A percentile compares a stretch with the other conserved stretches of the same genome.
Evolutionary conservation across 2,113 vertebrate species (phyloP).

Genomic region (Amblyornis subalaris): DNA sequence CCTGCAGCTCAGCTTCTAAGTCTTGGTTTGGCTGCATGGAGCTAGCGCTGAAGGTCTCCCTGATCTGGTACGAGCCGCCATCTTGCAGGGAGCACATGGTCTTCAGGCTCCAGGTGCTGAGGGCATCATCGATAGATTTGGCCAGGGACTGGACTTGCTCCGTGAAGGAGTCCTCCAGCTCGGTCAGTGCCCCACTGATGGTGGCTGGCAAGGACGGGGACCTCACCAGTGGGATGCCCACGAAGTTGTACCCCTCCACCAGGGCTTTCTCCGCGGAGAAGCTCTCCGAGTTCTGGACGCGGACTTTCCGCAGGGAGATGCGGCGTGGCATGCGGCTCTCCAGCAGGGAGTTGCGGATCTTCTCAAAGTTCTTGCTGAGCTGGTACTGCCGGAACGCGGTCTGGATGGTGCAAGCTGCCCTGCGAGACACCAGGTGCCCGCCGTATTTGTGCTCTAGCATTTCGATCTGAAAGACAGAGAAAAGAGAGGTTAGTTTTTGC

Average conservation of each 20-base stretch:
- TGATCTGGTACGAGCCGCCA: constrained; percentile 83
- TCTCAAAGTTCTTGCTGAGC: constrained; percentile 99
- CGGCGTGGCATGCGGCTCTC: constrained; percentile 93
- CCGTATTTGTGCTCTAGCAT: constrained; percentile 98
- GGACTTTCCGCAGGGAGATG: constrained; percentile 90
- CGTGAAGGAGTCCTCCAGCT: constrained; percentile 95
- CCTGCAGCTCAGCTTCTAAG: constrained; percentile 75
- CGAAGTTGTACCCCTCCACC: constrained; percentile 86
- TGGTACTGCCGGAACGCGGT: constrained; percentile 98
- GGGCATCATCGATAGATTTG: constrained; percentile 95
- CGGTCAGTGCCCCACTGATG: constrained; percentile 85
- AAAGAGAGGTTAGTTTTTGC: background rate
- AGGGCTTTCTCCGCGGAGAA: constrained; percentile 89
- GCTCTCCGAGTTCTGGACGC: constrained; percentile 86
- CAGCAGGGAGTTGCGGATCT: constrained; percentile 94
- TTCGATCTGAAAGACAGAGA: constrained; percentile 84
- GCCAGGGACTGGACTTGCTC: constrained; percentile 96
- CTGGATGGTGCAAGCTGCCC: constrained; percentile 96
- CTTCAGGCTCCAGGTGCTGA: constrained; percentile 96
- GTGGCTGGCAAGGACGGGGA: constrained; percentile 87
- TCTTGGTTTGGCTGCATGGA: constrained; percentile 61
- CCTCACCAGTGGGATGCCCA: constrained; percentile 87
- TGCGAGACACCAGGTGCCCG: constrained; percentile 90
- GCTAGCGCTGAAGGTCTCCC: constrained; percentile 81
- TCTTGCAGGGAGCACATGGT: constrained; percentile 91